Conservation (phyloP, 37 sponge, comb jelly and placozoan species). For the Beroe ovata region DNA sequence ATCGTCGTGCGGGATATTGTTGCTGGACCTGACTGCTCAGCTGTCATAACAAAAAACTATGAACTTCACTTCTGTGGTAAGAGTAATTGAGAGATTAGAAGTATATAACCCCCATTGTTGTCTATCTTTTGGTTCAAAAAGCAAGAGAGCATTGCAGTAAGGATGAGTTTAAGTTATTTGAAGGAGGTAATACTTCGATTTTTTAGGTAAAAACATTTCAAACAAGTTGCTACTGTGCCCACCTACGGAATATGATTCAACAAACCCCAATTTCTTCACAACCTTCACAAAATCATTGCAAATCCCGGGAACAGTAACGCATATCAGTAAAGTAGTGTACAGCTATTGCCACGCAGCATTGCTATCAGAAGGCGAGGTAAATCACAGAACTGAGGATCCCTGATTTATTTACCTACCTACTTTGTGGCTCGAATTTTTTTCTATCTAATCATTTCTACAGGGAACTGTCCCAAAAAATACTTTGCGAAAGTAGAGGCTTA, state of each 20-base stretch:
- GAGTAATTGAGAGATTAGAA: too few species aligned
- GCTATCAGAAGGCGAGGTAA: conserved; percentile 21
- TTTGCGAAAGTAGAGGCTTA: too few species aligned
- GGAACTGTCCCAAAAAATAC: too few species aligned
- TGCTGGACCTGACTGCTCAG: conserved; percentile 43
- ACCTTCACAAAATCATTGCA: conserved; percentile 2
- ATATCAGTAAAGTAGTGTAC: not conserved
- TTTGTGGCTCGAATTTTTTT: too few species aligned
- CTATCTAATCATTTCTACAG: too few species aligned
- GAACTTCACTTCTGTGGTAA: conserved; percentile 39
- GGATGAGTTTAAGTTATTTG: too few species aligned
- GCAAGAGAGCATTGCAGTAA: too few species aligned
- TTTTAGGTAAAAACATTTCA: conserved; percentile 21
- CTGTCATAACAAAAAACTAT: not conserved
- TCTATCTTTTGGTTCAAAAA: too few species aligned
- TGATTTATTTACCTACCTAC: too few species aligned
- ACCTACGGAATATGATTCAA: not conserved
- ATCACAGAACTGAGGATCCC: too few species aligned
- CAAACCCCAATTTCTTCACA: not conserved
- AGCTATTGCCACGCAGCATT: conserved; percentile 24
- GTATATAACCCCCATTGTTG: too few species aligned
- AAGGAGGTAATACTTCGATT: too few species aligned
- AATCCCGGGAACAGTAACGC: not conserved
- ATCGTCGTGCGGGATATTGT: conserved; percentile 3
- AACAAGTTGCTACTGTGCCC: conserved; percentile 17